A percentile compares a stretch with the other conserved stretches of the same genome.
Conservation (phyloP, 2,797 vertebrate genomes). For the Zalophus californianus region DNA sequence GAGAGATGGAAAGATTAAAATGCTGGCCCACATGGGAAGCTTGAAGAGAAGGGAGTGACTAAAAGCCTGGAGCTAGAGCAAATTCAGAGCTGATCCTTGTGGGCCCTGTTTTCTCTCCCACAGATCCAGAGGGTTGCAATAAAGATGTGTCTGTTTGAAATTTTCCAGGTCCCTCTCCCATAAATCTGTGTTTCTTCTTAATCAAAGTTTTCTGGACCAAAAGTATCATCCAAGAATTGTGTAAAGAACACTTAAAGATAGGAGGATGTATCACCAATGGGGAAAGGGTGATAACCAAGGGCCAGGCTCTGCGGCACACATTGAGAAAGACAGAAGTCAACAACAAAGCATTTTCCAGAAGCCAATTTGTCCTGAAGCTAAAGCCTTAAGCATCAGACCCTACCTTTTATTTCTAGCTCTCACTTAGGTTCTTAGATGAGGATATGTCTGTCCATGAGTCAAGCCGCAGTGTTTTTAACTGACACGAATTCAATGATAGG, state of each 20-base stretch:
- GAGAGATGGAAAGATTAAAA: conserved; percentile 83
- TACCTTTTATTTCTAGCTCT: background rate
- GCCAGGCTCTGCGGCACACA: background rate
- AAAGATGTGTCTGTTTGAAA: conserved; percentile 69
- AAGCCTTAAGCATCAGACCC: background rate
- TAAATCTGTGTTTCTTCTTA: conserved; percentile 60
- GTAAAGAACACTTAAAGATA: conserved; percentile 47
- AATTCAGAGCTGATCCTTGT: conserved; percentile 50
- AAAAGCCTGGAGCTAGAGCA: conserved; percentile 23
- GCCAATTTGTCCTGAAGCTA: background rate
- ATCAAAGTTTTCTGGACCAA: conserved; percentile 58
- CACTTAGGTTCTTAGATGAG: background rate
- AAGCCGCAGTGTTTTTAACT: background rate
- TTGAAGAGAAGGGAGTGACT: background rate
- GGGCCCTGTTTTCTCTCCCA: conserved; percentile 60
- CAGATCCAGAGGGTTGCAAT: conserved; percentile 30
- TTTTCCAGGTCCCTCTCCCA: conserved; percentile 71
- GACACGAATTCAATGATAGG: background rate
- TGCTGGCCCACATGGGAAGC: conserved; percentile 8
- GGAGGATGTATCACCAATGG: background rate
- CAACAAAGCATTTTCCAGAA: background rate
- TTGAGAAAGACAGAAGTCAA: conserved; percentile 31
- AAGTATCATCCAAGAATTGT: conserved; percentile 52
- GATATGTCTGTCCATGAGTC: background rate
- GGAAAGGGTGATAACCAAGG: background rate